phyloP scores from a whole-genome alignment of 2,113 vertebrate genomes.

The Siniperca chuatsi region DNA sequence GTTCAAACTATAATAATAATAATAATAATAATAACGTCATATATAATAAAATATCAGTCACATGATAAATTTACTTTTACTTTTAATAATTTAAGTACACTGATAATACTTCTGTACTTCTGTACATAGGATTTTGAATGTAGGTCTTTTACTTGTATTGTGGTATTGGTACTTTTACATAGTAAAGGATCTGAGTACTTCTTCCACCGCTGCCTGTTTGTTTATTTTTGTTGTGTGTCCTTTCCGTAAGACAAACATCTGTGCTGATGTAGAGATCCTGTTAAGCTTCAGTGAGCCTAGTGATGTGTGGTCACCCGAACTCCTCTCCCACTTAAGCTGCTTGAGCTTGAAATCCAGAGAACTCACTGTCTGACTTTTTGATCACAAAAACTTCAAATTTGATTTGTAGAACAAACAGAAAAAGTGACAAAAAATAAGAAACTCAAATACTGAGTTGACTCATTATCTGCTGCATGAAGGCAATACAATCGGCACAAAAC shows the following conservation, averaged over 20 bases:
- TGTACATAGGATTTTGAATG: background rate
- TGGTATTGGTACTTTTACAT: background rate
- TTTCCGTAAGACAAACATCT: constrained; percentile 45
- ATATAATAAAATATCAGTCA: background rate
- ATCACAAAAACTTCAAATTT: background rate
- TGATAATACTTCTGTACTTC: background rate
- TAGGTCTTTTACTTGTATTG: background rate
- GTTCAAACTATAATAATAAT: background rate
- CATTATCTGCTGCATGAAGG: constrained; percentile 20
- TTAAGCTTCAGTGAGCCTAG: constrained; percentile 39
- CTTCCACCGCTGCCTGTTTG: constrained; percentile 23
- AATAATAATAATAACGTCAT: background rate
- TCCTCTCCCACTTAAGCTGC: constrained; percentile 33
- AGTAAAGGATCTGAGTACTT: background rate
- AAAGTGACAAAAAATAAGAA: constrained; percentile 22
- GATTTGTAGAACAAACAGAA: constrained; percentile 10
- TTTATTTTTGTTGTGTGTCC: constrained; percentile 12
- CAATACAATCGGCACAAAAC: constrained; percentile 13
- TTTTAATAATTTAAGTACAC: background rate
- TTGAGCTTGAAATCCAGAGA: constrained; percentile 33
- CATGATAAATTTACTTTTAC: background rate
- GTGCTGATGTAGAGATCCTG: constrained; percentile 53
- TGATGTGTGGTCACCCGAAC: constrained; percentile 52
- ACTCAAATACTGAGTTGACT: constrained; percentile 41
- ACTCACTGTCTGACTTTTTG: constrained; percentile 1